Percentiles rank a stretch among this genome's conserved stretches.
phyloP scores from a whole-genome alignment of 2,113 vertebrate genomes.

The Nothobranchius kuhntae region DNA sequence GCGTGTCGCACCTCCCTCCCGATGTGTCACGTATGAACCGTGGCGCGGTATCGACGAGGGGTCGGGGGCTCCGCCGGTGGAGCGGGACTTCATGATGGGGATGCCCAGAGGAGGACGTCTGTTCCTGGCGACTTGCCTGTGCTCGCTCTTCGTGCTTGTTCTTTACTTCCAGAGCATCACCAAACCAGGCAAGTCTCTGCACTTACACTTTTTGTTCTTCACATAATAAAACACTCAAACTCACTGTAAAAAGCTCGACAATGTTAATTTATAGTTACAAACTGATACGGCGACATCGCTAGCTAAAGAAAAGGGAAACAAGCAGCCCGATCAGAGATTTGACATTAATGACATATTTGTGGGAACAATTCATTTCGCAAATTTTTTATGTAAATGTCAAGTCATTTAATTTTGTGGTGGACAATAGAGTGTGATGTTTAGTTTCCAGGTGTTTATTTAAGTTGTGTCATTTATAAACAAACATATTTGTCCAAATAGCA shows the following conservation, averaged over 20 bases:
- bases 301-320: no score
- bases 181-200: conserved; percentile 65
- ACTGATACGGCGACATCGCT: no score
- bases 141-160: conserved; percentile 77
- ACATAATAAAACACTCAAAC: background rate
- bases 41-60: conserved; percentile 34
- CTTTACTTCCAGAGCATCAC: conserved; percentile 79
- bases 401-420: no score
- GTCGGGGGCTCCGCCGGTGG: conserved; percentile 45
- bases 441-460: background rate
- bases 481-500: background rate
- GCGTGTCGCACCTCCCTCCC: conserved; percentile 4
- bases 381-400: no score
- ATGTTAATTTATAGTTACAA: no score
- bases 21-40: conserved; percentile 56
- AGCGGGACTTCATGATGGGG: conserved; percentile 71
- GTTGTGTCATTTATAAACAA: background rate
- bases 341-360: no score
- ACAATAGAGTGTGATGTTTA: no score
- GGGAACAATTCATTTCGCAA: no score
- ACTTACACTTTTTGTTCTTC: background rate
- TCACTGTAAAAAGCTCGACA: no score
- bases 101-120: conserved; percentile 75
- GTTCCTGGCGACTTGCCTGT: conserved; percentile 77
- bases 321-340: no score